Evolutionary conservation across 1,140 invertebrate genomes (phyloP).

Genomic region (Steinernema khuongi): DNA sequence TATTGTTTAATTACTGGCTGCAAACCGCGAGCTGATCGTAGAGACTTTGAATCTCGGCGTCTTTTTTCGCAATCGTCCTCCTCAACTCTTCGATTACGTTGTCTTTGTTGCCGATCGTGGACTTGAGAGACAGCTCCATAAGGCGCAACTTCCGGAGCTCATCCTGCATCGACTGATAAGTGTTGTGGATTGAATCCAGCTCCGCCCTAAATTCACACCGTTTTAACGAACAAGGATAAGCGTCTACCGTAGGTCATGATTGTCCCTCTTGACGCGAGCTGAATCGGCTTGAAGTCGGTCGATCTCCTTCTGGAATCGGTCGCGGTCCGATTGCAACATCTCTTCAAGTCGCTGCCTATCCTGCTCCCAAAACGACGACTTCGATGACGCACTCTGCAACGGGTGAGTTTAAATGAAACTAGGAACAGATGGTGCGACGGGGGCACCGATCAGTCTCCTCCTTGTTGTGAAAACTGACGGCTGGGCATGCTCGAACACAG

Average conservation of each 20-base stretch:
- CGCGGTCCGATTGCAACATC: not conserved
- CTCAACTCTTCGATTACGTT: conserved; percentile 27
- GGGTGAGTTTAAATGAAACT: not conserved
- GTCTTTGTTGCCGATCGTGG: conserved; percentile 17
- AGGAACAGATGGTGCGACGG: not conserved
- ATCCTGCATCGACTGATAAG: not conserved
- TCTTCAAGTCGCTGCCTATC: not conserved
- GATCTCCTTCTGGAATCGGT: not conserved
- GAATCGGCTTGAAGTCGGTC: not conserved
- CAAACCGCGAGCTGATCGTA: conserved; percentile 21
- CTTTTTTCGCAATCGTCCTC: not conserved
- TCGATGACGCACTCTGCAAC: not conserved
- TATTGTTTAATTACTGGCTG: conserved; percentile 7
- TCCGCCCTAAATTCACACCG: not conserved
- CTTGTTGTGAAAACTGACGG: not conserved
- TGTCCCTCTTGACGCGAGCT: not conserved
- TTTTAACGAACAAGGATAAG: not conserved
- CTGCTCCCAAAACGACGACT: not conserved
- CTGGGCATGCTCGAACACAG: not conserved
- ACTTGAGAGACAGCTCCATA: conserved; percentile 19
- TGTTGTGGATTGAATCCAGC: not conserved
- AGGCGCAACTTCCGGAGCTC: conserved; percentile 23
- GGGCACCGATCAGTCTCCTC: not conserved
- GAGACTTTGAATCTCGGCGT: not conserved
- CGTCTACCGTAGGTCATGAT: not conserved